phyloP scores from a whole-genome alignment of 2,113 vertebrate genomes.

The Hypomesus transpacificus region DNA sequence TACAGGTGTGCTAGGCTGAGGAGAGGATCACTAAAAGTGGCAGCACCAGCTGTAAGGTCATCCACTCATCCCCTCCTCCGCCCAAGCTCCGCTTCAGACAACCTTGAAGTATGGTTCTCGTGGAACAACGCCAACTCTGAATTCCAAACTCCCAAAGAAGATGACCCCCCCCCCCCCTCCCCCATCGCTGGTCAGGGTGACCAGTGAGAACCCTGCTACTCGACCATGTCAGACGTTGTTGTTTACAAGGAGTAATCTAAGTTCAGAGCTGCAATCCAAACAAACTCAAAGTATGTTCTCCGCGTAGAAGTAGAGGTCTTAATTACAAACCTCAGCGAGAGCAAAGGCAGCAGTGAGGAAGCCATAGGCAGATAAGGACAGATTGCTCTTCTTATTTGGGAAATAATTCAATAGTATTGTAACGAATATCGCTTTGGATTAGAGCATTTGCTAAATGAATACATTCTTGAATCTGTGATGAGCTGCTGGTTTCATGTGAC shows the following conservation, averaged over 20 bases:
- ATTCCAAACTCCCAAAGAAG: constrained; percentile 8
- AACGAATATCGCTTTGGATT: too few relatives aligned
- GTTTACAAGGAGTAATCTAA: too few relatives aligned
- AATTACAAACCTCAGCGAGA: too few relatives aligned
- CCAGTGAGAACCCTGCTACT: background rate
- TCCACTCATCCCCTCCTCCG: constrained; percentile 74
- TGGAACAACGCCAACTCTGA: constrained; percentile 52
- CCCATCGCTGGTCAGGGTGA: background rate
- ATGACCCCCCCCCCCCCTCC: background rate
- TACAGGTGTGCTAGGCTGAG: constrained; percentile 72
- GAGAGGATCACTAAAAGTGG: constrained; percentile 73
- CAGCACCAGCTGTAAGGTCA: constrained; percentile 82
- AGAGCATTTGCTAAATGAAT: background rate
- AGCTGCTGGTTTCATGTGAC: background rate
- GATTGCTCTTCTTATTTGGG: too few relatives aligned
- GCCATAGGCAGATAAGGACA: too few relatives aligned
- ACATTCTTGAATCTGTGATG: background rate
- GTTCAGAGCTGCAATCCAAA: too few relatives aligned
- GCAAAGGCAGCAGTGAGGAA: too few relatives aligned
- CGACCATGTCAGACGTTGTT: too few relatives aligned
- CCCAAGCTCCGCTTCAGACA: constrained; percentile 64
- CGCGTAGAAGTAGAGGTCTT: too few relatives aligned
- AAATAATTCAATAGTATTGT: too few relatives aligned
- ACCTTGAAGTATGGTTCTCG: constrained; percentile 68
- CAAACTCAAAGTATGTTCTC: too few relatives aligned